A percentile compares a stretch with the other conserved stretches of the same genome.
phyloP scores from a whole-genome alignment of 2,888 invertebrate genomes.

The Drosophila melanocephala region DNA sequence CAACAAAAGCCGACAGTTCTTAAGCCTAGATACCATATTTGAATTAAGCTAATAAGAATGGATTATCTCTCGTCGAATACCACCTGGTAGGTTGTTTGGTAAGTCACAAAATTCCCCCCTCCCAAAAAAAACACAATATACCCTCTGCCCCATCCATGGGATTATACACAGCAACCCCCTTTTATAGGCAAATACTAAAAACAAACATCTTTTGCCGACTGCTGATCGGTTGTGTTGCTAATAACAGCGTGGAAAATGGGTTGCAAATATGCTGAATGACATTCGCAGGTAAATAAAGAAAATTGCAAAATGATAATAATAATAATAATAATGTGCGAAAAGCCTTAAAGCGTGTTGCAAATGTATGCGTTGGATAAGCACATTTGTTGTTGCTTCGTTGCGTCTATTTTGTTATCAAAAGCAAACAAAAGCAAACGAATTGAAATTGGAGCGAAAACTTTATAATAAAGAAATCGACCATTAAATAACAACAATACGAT shows the following conservation, averaged over 20 bases:
- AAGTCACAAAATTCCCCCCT: background rate
- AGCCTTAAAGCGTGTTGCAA: conserved; percentile 36
- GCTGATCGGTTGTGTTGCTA: conserved; percentile 16
- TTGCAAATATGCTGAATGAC: conserved; percentile 52
- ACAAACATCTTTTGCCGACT: conserved; percentile 15
- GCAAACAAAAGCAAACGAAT: conserved; percentile 50
- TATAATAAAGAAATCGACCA: conserved; percentile 38
- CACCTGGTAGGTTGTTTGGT: conserved; percentile 4
- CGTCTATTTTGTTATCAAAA: conserved; percentile 42
- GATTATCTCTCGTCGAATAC: conserved; percentile 17
- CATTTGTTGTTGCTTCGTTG: conserved; percentile 5
- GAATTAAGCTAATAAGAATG: conserved; percentile 13
- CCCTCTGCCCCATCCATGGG: background rate
- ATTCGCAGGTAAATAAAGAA: conserved; percentile 41
- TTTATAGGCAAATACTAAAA: conserved; percentile 29
- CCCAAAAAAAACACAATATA: too few relatives aligned
- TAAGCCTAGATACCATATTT: conserved; percentile 7
- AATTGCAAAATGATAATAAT: conserved; percentile 62
- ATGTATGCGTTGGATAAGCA: background rate
- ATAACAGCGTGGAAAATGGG: conserved; percentile 72
- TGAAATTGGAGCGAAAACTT: conserved; percentile 33
- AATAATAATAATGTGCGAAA: conserved; percentile 44
- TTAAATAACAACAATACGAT: conserved; percentile 38
- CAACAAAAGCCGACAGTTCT: conserved; percentile 1
- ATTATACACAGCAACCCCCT: conserved; percentile 13